Evolutionary conservation across 2,113 vertebrate genomes (phyloP), one percentile per base, ranked within the genome.

Genomic region (Hylia prasina): DNA sequence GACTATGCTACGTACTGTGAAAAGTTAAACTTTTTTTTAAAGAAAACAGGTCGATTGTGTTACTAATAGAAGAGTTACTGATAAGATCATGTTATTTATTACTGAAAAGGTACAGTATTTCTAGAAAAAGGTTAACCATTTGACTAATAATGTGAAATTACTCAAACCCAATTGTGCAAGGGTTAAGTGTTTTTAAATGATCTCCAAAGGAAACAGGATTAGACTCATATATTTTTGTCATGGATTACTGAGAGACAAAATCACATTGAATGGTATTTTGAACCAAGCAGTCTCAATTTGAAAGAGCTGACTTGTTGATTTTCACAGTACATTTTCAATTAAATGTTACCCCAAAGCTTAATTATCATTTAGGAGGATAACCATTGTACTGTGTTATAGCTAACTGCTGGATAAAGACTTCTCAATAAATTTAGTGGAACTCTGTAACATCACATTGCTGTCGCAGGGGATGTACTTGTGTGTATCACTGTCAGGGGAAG

Each of bases 311-410:
- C 87, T 95, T 90, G 82, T 92, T 94, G 88, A 81, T 96, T 96
- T 95, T 96, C 92, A 90, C 79, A 90, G 58, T 75, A 72, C 57
- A 33, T 95, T 96, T 97, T 96, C 90, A 97, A 92, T 96, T 96
- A 95, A 94, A 94, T 75, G 65, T 83, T 96, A 94, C 93, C 88
- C 92, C 80, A 94, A 96, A 96, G 90, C 76, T 94, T 82, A 93
- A 96, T 96, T 76, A 87, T 90, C 60, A 69, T 92, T 96, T 95
- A 87, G 82, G 83, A 95, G 82, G 64, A 93, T 96, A 96, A 94
- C 79, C 80, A 64, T 51, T 96, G 76, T 82, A 90, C 80, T 95
- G 92, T 91, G 53, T 70, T 90, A 82, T 7, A 89, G 83, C 75
- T 89, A 89, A 89, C 83, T 27, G 7, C 83, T 77, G 88, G 82